Conservation (phyloP, 2,113 vertebrate genomes). For the Martes martes region DNA sequence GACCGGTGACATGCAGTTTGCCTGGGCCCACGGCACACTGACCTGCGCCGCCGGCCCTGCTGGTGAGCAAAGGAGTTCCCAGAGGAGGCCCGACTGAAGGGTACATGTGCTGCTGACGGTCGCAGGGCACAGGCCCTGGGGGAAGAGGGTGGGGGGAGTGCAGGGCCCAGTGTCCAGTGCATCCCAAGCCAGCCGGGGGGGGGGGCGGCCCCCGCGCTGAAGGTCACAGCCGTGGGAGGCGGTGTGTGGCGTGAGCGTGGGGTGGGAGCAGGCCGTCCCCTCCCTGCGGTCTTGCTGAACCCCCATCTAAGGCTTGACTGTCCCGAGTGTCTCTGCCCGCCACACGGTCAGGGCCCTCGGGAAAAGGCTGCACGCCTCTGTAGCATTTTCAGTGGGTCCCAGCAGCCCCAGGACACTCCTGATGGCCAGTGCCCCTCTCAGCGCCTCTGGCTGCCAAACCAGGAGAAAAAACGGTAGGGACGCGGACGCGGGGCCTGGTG, state of each 20-base stretch:
- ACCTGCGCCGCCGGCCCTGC: accelerated
- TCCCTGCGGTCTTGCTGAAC: not conserved
- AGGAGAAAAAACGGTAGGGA: constrained; percentile 85
- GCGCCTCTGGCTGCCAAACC: constrained; percentile 84
- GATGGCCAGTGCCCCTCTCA: constrained; percentile 50
- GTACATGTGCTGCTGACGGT: accelerated
- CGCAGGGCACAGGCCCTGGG: not conserved
- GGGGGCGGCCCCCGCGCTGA: not conserved
- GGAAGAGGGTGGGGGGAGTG: not conserved
- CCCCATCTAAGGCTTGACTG: not conserved
- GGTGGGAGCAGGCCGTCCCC: not conserved
- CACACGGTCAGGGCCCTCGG: accelerated
- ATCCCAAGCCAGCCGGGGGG: not conserved
- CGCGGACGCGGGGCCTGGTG: constrained; percentile 71
- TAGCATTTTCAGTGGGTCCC: accelerated
- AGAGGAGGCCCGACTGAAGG: not conserved
- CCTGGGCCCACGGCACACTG: not conserved
- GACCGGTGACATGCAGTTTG: not conserved
- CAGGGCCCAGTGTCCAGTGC: not conserved
- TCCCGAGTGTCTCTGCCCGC: not conserved
- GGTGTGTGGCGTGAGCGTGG: not conserved
- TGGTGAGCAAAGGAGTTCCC: not conserved
- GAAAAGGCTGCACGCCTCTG: not conserved
- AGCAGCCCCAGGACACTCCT: not conserved
- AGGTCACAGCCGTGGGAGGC: not conserved